Base-by-base conservation (phyloP, 2,797 vertebrate species). In the Tachyglossus aculeatus region DNA sequence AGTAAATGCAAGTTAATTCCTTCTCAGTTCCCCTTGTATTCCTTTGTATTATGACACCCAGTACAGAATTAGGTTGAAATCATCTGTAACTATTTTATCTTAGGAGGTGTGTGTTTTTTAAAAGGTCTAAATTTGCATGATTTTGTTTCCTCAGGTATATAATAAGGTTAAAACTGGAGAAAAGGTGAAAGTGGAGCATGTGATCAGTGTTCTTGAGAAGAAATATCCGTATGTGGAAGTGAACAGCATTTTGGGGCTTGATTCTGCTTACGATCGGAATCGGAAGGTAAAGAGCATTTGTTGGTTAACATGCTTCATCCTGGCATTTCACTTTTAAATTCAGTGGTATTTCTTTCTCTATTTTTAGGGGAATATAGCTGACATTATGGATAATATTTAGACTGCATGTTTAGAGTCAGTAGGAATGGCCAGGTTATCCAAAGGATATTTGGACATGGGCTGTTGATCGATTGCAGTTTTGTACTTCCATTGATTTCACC, bases 191-290 rank as follows among this genome's bases (percentile, higher is more conserved):
- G 95, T 97, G 27, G 94, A 94, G 29, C 93, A 98, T 9, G 96
- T 99, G 71, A 93, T 98, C 55, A 94, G 94, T 63, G 93, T 97
- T 36, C 89, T 99, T 75, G 94, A 98, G 91, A 96, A 98, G 85
- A 94, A 93, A 71, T 99, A 97, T 72, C 95, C 96, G 0, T 98
- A 98, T 1, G 93, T 98, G 10, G 96, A 98, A 90, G 86, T 98
- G 80, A 94, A 81, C 86, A 99, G 96, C 68, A 82, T 99, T 81
- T 91, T 99, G 71, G 96, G 96, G 48, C 88, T 93, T 0, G 96
- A 98, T 85, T 98, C 97, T 70, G 93, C 80, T 69, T 98, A 98
- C 10, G 97, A 99, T 89, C 94, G 88, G 80, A 96, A 95, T 88
- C 94, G 97, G 57, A 97, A 98, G 96, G 97, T 98, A 90, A 91